phyloP scores from a whole-genome alignment of 2,797 vertebrate genomes.

The Eulemur mongoz region DNA sequence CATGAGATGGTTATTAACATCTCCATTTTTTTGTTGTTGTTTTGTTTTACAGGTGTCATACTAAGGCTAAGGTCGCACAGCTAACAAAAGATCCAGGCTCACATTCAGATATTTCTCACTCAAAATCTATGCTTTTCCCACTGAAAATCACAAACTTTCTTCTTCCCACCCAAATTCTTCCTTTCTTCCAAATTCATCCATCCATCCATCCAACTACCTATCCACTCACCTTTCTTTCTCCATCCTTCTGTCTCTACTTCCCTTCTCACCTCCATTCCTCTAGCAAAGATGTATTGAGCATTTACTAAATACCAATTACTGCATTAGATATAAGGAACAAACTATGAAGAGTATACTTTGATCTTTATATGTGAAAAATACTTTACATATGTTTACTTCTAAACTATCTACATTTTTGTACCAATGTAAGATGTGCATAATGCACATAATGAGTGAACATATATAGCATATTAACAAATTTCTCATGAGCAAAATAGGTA shows the following conservation, averaged over 20 bases:
- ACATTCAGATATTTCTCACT: constrained; percentile 17
- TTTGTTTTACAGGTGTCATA: background rate
- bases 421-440: background rate
- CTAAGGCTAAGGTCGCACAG: background rate
- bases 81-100: background rate
- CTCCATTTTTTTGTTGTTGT: background rate
- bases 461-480: background rate
- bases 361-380: background rate
- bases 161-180: background rate
- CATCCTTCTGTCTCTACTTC: background rate
- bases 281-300: background rate
- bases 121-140: background rate
- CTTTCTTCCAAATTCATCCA: background rate
- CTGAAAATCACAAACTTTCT: constrained; percentile 3
- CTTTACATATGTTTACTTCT: background rate
- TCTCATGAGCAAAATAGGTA: background rate
- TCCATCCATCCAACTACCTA: background rate
- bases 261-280: background rate
- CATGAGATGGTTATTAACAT: background rate
- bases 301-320: background rate
- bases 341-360: background rate
- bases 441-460: background rate
- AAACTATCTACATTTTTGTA: background rate
- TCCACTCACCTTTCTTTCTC: background rate
- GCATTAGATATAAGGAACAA: background rate